Conservation (phyloP, 2,113 vertebrate genomes). For the Hoplias malabaricus region DNA sequence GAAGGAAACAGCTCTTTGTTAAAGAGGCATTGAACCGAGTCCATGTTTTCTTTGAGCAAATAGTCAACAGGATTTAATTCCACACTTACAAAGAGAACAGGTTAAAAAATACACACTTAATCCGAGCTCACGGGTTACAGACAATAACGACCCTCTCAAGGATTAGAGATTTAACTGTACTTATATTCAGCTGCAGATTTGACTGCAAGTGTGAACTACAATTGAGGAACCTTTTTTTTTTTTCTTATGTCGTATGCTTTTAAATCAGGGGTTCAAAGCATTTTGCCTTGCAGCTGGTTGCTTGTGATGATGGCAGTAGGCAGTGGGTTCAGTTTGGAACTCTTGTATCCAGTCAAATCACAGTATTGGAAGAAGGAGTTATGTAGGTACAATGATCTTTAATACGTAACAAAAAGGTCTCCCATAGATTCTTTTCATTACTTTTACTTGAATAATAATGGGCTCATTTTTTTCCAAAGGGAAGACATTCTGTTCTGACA, state of each 20-base stretch:
- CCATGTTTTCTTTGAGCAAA: neutral
- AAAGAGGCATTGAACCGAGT: neutral
- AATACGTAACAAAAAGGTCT: neutral
- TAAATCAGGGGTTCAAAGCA: neutral
- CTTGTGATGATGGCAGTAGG: constrained; percentile 3
- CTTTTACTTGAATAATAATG: neutral
- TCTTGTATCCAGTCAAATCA: neutral
- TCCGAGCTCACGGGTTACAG: neutral
- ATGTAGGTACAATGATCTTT: neutral
- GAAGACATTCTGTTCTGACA: neutral
- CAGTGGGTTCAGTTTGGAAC: neutral
- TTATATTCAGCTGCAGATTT: neutral
- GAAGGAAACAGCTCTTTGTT: neutral
- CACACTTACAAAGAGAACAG: neutral
- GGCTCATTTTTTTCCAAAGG: neutral
- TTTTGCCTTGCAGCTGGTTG: constrained; percentile 11
- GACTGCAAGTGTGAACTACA: neutral
- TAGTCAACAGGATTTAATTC: neutral
- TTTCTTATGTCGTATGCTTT: neutral
- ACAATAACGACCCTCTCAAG: neutral
- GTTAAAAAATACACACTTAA: neutral
- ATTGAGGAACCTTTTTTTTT: neutral
- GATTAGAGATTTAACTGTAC: neutral
- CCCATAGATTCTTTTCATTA: neutral
- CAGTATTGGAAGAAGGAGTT: neutral